phyloP scores from a whole-genome alignment of 1,140 invertebrate species.

The Formica selysi region DNA sequence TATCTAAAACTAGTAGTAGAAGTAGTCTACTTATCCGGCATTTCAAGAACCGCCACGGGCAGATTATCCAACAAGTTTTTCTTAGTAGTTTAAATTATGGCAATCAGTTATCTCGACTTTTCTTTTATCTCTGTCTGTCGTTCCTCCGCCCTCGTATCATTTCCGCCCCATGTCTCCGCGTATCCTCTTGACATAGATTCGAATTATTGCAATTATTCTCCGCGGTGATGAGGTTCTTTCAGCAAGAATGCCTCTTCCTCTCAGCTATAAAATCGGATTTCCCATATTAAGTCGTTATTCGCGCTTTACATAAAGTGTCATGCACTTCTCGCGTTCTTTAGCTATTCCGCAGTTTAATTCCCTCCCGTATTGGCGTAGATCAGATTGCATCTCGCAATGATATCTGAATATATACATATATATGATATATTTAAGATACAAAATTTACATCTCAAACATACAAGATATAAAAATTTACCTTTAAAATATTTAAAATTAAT shows the following conservation, averaged over 20 bases:
- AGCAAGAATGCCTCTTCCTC: neutral
- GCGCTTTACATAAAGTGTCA: neutral
- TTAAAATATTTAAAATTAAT: no score
- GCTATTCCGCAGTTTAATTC: conserved; percentile 21
- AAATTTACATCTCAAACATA: conserved; percentile 5
- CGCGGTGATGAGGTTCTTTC: conserved; percentile 49
- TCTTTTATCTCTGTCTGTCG: neutral
- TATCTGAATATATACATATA: neutral
- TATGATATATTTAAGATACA: neutral
- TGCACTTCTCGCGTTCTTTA: neutral
- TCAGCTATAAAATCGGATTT: conserved; percentile 33
- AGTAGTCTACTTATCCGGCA: neutral
- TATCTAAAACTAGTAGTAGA: neutral
- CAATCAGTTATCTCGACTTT: neutral
- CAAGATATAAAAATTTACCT: neutral
- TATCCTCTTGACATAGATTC: conserved; percentile 42
- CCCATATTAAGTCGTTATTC: conserved; percentile 26
- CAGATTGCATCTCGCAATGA: neutral
- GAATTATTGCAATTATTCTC: conserved; percentile 65
- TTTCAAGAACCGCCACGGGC: neutral
- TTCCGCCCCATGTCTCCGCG: neutral
- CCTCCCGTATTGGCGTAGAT: neutral
- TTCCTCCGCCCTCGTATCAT: neutral
- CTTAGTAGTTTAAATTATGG: conserved; percentile 11
- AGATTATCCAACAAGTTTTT: neutral